A percentile compares a stretch with the other conserved stretches of the same genome.
Conservation (phyloP, 2,797 vertebrate genomes). For the Ataeniobius toweri region DNA sequence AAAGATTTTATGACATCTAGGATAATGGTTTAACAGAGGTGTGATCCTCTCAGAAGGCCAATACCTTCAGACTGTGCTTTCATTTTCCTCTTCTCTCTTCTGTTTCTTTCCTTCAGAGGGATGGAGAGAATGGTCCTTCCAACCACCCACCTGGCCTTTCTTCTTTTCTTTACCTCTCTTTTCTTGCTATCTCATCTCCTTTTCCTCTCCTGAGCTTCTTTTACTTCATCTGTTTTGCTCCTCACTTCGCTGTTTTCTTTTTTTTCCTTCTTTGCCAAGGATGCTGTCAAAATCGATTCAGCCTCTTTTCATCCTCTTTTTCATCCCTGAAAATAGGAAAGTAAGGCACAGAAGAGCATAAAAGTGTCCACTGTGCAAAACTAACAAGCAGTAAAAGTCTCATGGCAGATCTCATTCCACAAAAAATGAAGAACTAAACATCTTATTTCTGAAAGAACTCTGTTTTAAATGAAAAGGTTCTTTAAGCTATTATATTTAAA, state of each 20-base stretch:
- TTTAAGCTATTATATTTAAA: background rate
- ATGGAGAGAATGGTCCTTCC: conserved; percentile 6
- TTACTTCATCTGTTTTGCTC: background rate
- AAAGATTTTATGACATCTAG: conserved; percentile 39
- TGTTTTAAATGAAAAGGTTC: too few relatives aligned
- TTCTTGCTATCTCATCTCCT: conserved; percentile 18
- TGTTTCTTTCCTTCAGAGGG: conserved; percentile 30
- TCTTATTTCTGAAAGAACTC: background rate
- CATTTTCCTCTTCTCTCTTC: conserved; percentile 30
- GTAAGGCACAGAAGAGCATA: background rate
- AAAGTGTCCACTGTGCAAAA: background rate
- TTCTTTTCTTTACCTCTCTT: conserved; percentile 21
- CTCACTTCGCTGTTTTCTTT: background rate
- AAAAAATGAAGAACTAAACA: background rate
- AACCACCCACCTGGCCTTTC: conserved; percentile 1
- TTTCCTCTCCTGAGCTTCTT: conserved; percentile 14
- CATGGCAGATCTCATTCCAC: background rate
- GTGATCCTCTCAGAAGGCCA: conserved; percentile 52
- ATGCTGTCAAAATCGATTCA: conserved; percentile 37
- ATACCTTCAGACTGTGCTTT: conserved; percentile 48
- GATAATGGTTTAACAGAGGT: conserved; percentile 58
- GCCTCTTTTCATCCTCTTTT: conserved; percentile 9
- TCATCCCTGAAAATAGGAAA: conserved; percentile 13
- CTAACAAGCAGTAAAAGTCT: conserved; percentile 9
- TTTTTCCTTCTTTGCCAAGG: conserved; percentile 20